phyloP scores from a whole-genome alignment of 1,140 invertebrate species.

The Schlechtendalia chinensis region DNA sequence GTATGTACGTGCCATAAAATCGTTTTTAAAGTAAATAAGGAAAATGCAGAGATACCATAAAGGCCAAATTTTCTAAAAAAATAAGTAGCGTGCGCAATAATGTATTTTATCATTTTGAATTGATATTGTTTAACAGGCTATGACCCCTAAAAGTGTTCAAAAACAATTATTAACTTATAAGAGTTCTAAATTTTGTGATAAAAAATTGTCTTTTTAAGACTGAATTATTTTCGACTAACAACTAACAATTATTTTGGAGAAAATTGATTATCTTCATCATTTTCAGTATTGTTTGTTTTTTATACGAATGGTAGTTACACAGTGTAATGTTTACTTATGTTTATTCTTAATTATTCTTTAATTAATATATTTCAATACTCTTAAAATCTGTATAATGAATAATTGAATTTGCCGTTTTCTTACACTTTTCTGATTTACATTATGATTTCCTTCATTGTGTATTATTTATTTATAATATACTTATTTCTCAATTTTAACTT shows the following conservation, averaged over 20 bases:
- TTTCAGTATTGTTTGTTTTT: background rate
- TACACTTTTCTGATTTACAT: background rate
- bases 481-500: background rate
- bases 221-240: constrained; percentile 2
- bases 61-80: background rate
- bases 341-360: background rate
- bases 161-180: background rate
- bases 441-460: background rate
- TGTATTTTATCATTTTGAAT: background rate
- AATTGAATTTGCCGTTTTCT: background rate
- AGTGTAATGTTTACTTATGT: background rate
- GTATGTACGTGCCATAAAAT: background rate
- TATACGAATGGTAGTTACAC: background rate
- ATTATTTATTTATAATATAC: background rate
- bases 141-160: background rate
- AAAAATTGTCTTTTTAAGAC: constrained; percentile 22
- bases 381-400: background rate
- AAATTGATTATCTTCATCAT: background rate
- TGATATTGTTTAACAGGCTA: background rate
- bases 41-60: background rate
- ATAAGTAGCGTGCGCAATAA: background rate
- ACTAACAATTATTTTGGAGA: background rate
- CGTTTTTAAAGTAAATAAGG: too few relatives aligned
- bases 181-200: constrained; percentile 36
- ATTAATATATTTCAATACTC: background rate